Conservation (phyloP, 2,113 vertebrate genomes). For the Mobula hypostoma region DNA sequence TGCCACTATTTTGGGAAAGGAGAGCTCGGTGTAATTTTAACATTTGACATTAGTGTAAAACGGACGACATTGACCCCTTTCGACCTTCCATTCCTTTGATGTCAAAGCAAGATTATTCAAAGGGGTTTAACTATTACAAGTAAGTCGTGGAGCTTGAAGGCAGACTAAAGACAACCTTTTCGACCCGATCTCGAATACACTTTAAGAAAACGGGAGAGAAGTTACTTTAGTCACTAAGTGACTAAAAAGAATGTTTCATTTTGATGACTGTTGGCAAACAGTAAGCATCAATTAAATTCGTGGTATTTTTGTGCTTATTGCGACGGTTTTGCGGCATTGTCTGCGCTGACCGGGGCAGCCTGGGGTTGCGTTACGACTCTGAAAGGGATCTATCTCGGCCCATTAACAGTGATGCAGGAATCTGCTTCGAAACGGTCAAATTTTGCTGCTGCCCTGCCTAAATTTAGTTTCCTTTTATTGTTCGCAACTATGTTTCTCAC, state of each 20-base stretch:
- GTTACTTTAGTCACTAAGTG: background rate
- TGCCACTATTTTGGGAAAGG: too few relatives aligned
- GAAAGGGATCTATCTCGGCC: background rate
- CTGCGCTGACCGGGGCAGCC: background rate
- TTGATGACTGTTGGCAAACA: background rate
- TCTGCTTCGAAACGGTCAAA: background rate
- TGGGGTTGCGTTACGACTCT: background rate
- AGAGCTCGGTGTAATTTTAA: too few relatives aligned
- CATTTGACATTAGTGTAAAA: too few relatives aligned
- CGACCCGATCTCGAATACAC: background rate
- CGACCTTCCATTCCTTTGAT: background rate
- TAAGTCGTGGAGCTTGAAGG: background rate
- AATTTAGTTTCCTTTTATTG: background rate
- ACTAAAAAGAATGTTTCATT: background rate
- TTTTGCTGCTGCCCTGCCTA: too few relatives aligned
- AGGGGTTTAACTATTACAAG: background rate
- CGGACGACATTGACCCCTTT: background rate
- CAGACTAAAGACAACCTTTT: background rate
- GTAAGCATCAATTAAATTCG: background rate
- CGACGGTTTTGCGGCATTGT: slow-evolving; percentile 8
- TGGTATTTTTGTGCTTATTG: background rate
- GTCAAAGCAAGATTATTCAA: background rate
- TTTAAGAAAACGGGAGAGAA: background rate
- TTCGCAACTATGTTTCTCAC: background rate
- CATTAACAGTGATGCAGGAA: background rate